A percentile compares a stretch with the other conserved stretches of the same genome.
phyloP scores from a whole-genome alignment of 2,888 invertebrate species.

The Molanna angustata region DNA sequence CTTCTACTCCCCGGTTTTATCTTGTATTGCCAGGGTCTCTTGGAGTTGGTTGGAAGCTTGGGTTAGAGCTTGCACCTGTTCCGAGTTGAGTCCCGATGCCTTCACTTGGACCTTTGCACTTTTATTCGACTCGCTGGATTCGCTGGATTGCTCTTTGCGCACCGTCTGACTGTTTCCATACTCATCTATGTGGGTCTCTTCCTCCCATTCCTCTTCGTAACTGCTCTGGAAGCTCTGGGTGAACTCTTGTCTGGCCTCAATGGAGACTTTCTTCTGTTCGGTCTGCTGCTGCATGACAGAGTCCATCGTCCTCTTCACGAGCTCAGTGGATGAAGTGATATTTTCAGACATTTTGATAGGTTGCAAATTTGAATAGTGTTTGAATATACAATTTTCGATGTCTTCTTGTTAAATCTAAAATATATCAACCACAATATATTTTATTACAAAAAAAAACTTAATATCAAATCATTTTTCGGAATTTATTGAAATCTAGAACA shows the following conservation, averaged over 20 bases:
- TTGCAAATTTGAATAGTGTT: no score
- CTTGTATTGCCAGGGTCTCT: slow-evolving; percentile 47
- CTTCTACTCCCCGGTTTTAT: slow-evolving; percentile 11
- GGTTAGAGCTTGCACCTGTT: slow-evolving; percentile 51
- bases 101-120: slow-evolving; percentile 54
- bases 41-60: slow-evolving; percentile 53
- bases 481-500: no score
- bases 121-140: slow-evolving; percentile 51
- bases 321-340: slow-evolving; percentile 49
- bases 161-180: slow-evolving; percentile 50
- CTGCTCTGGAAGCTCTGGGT: slow-evolving; percentile 50
- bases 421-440: no score
- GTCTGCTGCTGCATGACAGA: slow-evolving; percentile 48
- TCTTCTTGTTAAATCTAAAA: no score
- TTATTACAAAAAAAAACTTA: no score
- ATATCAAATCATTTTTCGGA: no score
- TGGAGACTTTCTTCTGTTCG: slow-evolving; percentile 42
- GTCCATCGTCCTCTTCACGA: slow-evolving; percentile 53
- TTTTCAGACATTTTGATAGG: slow-evolving; percentile 28
- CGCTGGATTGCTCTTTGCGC: slow-evolving; percentile 50
- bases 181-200: slow-evolving; percentile 51
- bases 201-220: slow-evolving; percentile 53
- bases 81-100: slow-evolving; percentile 48
- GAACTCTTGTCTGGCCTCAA: slow-evolving; percentile 53
- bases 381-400: no score